phyloP scores from a whole-genome alignment of 2,888 invertebrate genomes.

The Heliconius ismenius region DNA sequence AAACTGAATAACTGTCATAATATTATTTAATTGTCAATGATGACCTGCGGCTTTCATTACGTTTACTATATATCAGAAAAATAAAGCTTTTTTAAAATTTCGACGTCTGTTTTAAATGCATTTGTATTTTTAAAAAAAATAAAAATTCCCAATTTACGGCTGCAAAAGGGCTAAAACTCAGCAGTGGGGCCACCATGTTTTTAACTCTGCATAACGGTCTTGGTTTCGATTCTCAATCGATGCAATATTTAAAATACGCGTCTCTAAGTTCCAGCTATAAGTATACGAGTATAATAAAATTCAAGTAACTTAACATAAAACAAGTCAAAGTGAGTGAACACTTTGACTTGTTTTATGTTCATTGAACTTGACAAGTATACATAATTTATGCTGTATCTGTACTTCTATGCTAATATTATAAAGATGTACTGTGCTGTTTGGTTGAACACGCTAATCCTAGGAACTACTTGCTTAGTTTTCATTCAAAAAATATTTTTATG shows the following conservation, averaged over 20 bases:
- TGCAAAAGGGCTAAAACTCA: neutral
- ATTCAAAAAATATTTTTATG: too few relatives aligned
- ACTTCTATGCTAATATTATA: too few relatives aligned
- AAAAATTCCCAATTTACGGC: neutral
- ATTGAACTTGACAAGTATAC: too few relatives aligned
- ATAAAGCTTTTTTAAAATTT: neutral
- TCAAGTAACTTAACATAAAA: too few relatives aligned
- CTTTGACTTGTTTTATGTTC: neutral
- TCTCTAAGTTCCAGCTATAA: neutral
- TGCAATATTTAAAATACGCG: neutral
- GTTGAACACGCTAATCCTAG: too few relatives aligned
- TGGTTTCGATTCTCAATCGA: too few relatives aligned
- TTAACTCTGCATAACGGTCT: too few relatives aligned
- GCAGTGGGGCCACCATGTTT: neutral
- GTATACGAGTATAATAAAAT: neutral
- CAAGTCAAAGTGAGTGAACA: too few relatives aligned
- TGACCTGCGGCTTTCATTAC: neutral
- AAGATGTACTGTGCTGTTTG: too few relatives aligned
- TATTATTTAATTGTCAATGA: constrained; percentile 1
- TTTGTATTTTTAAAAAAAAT: neutral
- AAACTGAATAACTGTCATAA: constrained; percentile 6
- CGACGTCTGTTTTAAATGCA: neutral
- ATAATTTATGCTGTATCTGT: too few relatives aligned
- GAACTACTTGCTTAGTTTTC: too few relatives aligned
- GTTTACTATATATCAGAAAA: neutral